Evolutionary conservation across 2,888 invertebrate species (phyloP).

Genomic region (Pediacus dermestoides): DNA sequence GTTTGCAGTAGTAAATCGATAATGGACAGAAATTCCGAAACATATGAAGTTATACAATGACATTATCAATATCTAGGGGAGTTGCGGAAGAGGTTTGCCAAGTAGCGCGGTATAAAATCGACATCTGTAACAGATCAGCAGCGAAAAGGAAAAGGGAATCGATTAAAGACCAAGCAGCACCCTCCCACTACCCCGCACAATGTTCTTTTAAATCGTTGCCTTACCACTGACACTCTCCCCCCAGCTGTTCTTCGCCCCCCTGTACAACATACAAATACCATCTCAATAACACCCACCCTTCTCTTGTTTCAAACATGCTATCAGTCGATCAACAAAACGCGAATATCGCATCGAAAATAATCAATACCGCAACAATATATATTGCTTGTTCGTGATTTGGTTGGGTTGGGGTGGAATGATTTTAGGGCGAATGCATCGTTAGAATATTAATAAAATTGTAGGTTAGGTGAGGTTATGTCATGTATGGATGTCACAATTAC

Average conservation of each 20-base stretch:
- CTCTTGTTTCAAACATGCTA: conserved; percentile 21
- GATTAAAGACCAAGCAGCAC: conserved; percentile 40
- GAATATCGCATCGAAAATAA: conserved; percentile 34
- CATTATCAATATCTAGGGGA: conserved; percentile 41
- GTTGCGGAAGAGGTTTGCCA: conserved; percentile 29
- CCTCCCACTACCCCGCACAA: conserved; percentile 19
- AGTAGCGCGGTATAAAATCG: conserved; percentile 42
- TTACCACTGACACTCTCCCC: conserved; percentile 3
- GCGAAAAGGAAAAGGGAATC: conserved; percentile 42
- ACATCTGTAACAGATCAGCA: conserved; percentile 48
- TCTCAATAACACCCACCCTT: conserved; percentile 28
- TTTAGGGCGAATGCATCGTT: too few species aligned
- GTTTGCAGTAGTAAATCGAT: too few species aligned
- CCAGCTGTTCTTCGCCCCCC: too few species aligned
- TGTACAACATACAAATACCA: conserved; percentile 9
- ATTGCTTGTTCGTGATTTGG: too few species aligned
- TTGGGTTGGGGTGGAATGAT: too few species aligned
- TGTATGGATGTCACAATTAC: too few species aligned
- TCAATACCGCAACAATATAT: too few species aligned
- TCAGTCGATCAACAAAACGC: conserved; percentile 29
- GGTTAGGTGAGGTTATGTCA: too few species aligned
- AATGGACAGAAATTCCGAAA: not conserved
- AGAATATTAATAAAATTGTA: too few species aligned
- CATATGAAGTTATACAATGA: conserved; percentile 28
- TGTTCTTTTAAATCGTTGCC: conserved; percentile 29